phyloP scores from a whole-genome alignment of 2,113 vertebrate species.

The Amazona guildingii region DNA sequence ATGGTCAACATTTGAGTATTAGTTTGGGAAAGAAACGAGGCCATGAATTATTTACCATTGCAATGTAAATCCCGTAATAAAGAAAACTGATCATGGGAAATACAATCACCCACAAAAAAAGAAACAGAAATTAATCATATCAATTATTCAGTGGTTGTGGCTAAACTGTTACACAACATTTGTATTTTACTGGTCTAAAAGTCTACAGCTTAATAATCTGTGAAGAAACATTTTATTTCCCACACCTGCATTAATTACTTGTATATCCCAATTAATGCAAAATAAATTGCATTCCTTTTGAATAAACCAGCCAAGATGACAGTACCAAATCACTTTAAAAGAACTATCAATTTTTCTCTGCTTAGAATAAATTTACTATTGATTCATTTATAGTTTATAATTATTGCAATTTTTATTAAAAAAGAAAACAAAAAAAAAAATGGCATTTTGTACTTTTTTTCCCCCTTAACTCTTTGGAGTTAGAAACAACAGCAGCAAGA shows the following conservation, averaged over 20 bases:
- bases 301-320: neutral
- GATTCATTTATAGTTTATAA: neutral
- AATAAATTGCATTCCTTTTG: neutral
- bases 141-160: neutral
- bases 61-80: neutral
- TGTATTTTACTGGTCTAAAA: neutral
- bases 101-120: neutral
- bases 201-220: neutral
- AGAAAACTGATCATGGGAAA: neutral
- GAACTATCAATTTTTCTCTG: neutral
- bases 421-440: neutral
- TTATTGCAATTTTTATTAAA: neutral
- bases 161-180: neutral
- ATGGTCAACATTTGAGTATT: neutral
- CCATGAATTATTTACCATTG: neutral
- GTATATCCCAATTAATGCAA: neutral
- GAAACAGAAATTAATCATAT: neutral
- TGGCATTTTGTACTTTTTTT: neutral
- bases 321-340: neutral
- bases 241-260: neutral
- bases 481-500: neutral
- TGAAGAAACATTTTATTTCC: neutral
- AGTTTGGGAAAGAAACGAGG: neutral
- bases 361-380: neutral
- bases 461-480: neutral